These are phyloP conservation scores for Albula glossodonta DNA, from an alignment of 2,113 vertebrate species.

Conservation along the genomic window DNA sequence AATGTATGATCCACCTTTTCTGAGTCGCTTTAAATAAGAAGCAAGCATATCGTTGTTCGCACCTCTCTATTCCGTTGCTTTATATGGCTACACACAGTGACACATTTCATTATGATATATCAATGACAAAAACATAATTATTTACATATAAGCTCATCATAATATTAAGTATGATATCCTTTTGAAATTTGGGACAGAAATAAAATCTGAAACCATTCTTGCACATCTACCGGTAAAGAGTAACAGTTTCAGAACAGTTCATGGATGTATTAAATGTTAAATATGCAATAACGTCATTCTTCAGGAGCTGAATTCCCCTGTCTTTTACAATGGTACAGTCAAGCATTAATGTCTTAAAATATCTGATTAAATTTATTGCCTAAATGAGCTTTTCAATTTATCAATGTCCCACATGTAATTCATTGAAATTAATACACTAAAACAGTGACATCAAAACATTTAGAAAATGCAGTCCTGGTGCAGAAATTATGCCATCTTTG, in stretches of 20 bases:
- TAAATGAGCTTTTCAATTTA: neutral
- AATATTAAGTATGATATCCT: neutral
- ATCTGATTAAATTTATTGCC: neutral
- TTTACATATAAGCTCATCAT: neutral
- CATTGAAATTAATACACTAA: neutral
- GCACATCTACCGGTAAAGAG: neutral
- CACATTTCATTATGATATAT: neutral
- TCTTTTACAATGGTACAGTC: neutral
- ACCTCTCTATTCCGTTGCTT: neutral
- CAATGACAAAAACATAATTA: neutral
- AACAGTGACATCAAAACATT: too few species aligned
- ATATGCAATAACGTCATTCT: neutral
- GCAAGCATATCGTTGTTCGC: neutral
- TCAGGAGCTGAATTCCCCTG: neutral
- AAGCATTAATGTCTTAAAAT: too few species aligned
- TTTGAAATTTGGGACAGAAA: neutral
- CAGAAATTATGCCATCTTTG: neutral
- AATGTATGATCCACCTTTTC: neutral
- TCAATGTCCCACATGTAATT: neutral
- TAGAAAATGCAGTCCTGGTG: neutral
- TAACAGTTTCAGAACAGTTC: neutral
- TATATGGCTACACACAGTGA: neutral
- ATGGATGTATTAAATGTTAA: neutral
- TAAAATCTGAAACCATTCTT: neutral
- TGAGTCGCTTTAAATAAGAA: conserved; percentile 9